Conservation (phyloP, 2,797 vertebrate genomes). For the Sciaenops ocellatus region DNA sequence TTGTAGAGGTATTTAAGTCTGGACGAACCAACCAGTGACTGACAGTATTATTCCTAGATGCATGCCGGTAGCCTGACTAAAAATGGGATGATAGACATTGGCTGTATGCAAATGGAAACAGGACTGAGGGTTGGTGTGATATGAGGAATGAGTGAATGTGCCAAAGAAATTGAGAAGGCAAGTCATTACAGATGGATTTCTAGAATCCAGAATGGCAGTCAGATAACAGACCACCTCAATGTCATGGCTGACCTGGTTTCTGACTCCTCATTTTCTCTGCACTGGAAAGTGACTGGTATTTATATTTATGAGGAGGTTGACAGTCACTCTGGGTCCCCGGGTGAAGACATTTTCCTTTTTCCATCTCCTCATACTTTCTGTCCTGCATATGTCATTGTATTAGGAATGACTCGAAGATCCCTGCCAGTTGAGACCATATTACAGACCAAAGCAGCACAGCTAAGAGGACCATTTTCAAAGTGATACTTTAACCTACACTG, state of each 20-base stretch:
- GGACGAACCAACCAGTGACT: background rate
- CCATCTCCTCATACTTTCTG: conserved; percentile 41
- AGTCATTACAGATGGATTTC: conserved; percentile 15
- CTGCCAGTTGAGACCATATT: conserved; percentile 28
- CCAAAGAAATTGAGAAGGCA: conserved; percentile 5
- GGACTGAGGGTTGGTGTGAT: background rate
- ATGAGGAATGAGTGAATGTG: background rate
- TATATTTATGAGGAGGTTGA: conserved; percentile 51
- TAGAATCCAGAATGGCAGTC: conserved; percentile 7
- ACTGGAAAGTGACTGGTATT: conserved; percentile 16
- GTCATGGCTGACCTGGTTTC: conserved; percentile 35
- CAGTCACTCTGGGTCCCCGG: conserved; percentile 12
- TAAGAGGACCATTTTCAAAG: conserved; percentile 5
- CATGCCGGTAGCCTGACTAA: background rate
- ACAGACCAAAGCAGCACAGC: conserved; percentile 4
- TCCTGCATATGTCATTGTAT: conserved; percentile 53
- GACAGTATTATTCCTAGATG: background rate
- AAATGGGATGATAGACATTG: background rate
- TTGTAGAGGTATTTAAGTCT: background rate
- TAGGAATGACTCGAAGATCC: conserved; percentile 2
- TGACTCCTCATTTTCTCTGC: conserved; percentile 22
- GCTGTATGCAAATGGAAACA: background rate
- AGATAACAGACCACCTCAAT: conserved; percentile 12
- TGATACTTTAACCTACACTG: conserved; percentile 12
- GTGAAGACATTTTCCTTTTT: conserved; percentile 35